Conservation (phyloP, 1,140 invertebrate species). For the Cataglyphis hispanica region DNA sequence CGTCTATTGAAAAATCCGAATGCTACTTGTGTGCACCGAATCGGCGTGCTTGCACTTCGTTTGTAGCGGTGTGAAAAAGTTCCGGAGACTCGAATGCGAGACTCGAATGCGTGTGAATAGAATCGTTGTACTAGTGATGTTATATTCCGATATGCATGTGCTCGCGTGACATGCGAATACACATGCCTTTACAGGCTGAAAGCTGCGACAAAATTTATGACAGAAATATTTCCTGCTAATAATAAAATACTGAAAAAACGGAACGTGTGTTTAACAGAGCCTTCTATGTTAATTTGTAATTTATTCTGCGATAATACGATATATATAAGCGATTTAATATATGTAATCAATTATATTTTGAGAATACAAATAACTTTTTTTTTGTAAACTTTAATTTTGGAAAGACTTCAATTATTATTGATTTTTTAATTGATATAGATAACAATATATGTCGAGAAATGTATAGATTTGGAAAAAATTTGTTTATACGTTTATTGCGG, state of each 20-base stretch:
- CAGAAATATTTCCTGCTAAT: slow-evolving; percentile 26
- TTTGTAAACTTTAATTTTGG: not conserved
- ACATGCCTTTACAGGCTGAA: not conserved
- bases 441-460: not conserved
- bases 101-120: slow-evolving; percentile 32
- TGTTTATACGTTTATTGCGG: not conserved
- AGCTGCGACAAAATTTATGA: slow-evolving; percentile 38
- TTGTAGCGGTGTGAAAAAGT: slow-evolving; percentile 6
- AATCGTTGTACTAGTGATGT: slow-evolving; percentile 16
- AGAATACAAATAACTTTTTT: not conserved
- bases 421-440: not conserved
- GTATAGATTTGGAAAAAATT: not conserved
- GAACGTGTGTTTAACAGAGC: slow-evolving; percentile 4
- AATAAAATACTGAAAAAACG: slow-evolving; percentile 44
- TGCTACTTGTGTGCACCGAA: slow-evolving; percentile 44
- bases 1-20: slow-evolving; percentile 41
- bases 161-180: slow-evolving; percentile 22
- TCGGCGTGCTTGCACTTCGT: slow-evolving; percentile 35
- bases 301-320: slow-evolving; percentile 20
- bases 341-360: not conserved
- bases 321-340: not conserved
- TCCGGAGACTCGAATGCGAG: not conserved
- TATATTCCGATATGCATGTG: slow-evolving; percentile 14
- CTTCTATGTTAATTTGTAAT: not conserved
- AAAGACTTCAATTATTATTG: not conserved